Evolutionary conservation across 2,797 vertebrate species (phyloP).

Genomic region (Uromys caudimaculatus): DNA sequence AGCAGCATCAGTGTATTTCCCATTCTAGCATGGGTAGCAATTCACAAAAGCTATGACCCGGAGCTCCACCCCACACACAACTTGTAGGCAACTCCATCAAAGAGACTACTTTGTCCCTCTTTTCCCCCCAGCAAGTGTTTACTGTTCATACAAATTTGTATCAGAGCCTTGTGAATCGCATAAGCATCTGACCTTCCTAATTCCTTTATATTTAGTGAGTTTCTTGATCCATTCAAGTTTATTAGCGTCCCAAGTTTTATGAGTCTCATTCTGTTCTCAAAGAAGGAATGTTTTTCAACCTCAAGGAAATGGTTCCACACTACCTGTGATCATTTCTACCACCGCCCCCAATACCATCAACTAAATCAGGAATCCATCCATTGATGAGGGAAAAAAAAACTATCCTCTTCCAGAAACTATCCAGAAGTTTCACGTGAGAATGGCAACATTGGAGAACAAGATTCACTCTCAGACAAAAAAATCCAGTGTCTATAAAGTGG

Average conservation of each 20-base stretch:
- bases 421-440: neutral
- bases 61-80: neutral
- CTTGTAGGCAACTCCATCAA: neutral
- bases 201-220: neutral
- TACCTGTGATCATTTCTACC: neutral
- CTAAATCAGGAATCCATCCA: neutral
- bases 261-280: neutral
- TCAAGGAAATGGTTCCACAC: neutral
- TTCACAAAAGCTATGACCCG: neutral
- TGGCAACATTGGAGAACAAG: neutral
- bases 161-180: neutral
- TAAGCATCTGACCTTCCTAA: neutral
- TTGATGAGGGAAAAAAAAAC: neutral
- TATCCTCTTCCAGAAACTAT: neutral
- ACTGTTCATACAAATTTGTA: neutral
- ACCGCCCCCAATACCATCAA: neutral
- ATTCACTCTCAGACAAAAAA: neutral
- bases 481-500: neutral
- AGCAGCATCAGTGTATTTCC: neutral
- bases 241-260: neutral
- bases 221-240: neutral
- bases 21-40: neutral
- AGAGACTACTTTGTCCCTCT: neutral
- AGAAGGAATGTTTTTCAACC: neutral
- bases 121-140: neutral